Percentiles rank a stretch among this genome's conserved stretches.
These are phyloP conservation scores for Lasioglossum villosulum DNA, from an alignment of 2,888 invertebrate species.

Conservation along the genomic window DNA sequence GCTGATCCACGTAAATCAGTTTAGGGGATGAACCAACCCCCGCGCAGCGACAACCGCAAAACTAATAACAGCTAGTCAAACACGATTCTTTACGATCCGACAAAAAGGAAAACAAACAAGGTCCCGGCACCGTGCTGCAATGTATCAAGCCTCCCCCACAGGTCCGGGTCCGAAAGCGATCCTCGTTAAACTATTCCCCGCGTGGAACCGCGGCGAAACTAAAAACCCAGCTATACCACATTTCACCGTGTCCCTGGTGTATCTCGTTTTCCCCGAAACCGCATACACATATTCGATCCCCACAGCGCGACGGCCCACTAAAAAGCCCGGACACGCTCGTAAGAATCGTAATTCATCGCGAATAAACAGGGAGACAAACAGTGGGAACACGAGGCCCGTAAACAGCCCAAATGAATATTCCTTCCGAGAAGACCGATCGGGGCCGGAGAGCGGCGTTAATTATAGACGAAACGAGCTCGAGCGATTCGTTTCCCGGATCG, in stretches of 20 bases:
- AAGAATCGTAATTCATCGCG: constrained; percentile 53
- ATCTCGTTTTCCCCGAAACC: constrained; percentile 26
- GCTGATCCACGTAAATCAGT: background rate
- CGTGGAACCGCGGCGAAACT: background rate
- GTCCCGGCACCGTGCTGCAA: background rate
- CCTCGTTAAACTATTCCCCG: constrained; percentile 8
- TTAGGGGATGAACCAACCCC: background rate
- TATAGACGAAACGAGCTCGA: constrained; percentile 46
- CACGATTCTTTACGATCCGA: background rate
- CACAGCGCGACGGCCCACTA: constrained; percentile 4
- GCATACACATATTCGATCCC: constrained; percentile 1
- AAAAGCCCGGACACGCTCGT: constrained; percentile 18
- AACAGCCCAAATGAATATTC: constrained; percentile 55
- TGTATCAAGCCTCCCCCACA: background rate
- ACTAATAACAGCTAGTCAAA: background rate
- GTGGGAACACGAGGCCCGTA: constrained; percentile 35
- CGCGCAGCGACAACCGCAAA: background rate
- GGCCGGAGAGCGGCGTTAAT: constrained; percentile 45
- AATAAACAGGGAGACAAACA: constrained; percentile 40
- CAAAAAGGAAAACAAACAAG: constrained; percentile 2
- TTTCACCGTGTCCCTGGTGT: background rate
- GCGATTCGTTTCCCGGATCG: constrained; percentile 23
- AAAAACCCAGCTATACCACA: constrained; percentile 10
- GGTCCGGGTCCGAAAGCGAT: background rate
- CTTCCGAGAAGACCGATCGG: constrained; percentile 51